A percentile compares a stretch with the other conserved stretches of the same genome.
Conservation (phyloP, 2,888 invertebrate species). For the Trachelus stipa region DNA sequence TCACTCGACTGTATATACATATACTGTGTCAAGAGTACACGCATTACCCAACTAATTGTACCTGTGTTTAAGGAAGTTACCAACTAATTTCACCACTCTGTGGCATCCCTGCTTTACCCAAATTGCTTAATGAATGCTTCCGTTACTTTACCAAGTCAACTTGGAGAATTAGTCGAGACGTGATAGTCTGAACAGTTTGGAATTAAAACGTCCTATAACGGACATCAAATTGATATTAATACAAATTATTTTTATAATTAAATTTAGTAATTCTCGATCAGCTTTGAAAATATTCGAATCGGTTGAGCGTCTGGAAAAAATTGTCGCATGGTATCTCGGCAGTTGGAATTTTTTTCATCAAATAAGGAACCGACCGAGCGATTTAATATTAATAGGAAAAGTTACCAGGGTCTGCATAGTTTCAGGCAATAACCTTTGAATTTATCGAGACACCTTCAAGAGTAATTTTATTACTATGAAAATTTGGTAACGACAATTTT, state of each 20-base stretch:
- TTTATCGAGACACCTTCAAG: neutral
- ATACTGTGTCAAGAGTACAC: neutral
- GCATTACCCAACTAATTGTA: neutral
- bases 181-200: neutral
- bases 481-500: neutral
- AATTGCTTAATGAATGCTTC: neutral
- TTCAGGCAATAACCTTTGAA: neutral
- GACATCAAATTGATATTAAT: neutral
- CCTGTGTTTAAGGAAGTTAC: neutral
- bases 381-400: neutral
- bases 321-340: neutral
- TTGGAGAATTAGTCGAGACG: neutral
- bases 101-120: neutral
- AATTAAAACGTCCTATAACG: neutral
- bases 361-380: neutral
- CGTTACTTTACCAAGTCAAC: neutral
- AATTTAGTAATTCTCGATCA: neutral
- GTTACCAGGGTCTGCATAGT: neutral
- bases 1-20: neutral
- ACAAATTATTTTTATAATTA: neutral
- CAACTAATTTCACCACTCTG: neutral
- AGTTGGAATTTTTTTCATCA: neutral
- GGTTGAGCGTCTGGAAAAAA: neutral
- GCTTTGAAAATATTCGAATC: neutral
- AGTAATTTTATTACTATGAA: neutral